These are phyloP conservation scores for Adela reaumurella DNA, from an alignment of 2,888 invertebrate species.

Conservation along the genomic window DNA sequence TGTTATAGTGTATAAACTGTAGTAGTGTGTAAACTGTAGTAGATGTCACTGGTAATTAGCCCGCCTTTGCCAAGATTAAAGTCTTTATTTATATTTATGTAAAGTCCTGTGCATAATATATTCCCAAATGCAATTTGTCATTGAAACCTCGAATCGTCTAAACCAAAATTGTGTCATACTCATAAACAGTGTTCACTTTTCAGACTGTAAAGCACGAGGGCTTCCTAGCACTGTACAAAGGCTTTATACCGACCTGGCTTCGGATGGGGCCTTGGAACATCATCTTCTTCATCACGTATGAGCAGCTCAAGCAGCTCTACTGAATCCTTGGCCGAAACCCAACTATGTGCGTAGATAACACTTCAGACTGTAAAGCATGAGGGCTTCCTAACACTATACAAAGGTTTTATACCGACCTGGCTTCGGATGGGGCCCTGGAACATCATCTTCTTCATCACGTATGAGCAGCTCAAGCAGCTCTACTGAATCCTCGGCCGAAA, in stretches of 20 bases:
- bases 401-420: slow-evolving; percentile 95
- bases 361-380: slow-evolving; percentile 80
- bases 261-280: slow-evolving; percentile 97
- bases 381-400: slow-evolving; percentile 84
- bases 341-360: too few species aligned
- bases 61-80: too few species aligned
- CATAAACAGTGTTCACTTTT: too few species aligned
- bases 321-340: slow-evolving; percentile 24
- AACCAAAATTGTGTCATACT: too few species aligned
- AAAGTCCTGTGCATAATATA: too few species aligned
- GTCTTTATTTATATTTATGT: too few species aligned
- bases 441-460: slow-evolving; percentile 92
- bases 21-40: too few species aligned
- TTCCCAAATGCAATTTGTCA: too few species aligned
- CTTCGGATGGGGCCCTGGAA: slow-evolving; percentile 96
- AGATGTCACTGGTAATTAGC: too few species aligned
- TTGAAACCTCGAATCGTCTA: too few species aligned
- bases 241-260: slow-evolving; percentile 93
- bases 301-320: slow-evolving; percentile 78
- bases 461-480: slow-evolving; percentile 82
- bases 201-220: slow-evolving; percentile 88
- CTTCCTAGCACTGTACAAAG: slow-evolving; percentile 84
- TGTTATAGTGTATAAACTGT: too few species aligned
- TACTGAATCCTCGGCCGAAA: slow-evolving; percentile 41
- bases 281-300: slow-evolving; percentile 92